Evolutionary conservation across 2,888 invertebrate genomes (phyloP).

Genomic region (Dione juno): DNA sequence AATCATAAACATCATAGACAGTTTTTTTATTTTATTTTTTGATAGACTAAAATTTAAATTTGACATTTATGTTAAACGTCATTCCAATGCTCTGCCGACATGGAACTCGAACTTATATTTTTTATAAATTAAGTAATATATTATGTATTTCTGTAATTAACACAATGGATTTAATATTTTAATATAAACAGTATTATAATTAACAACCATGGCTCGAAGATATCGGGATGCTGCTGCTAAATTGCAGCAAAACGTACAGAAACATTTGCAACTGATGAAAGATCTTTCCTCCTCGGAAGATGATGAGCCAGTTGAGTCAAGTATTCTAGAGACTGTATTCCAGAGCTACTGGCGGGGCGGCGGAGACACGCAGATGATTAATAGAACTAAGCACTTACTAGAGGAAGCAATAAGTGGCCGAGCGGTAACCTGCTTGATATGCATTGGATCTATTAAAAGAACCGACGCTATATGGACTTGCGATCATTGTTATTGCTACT

Average conservation of each 20-base stretch:
- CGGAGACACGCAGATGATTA: conserved; percentile 70
- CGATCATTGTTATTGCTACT: conserved; percentile 90
- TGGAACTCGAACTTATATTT: conserved; percentile 28
- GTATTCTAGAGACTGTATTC: conserved; percentile 70
- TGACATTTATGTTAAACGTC: conserved; percentile 28
- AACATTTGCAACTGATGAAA: conserved; percentile 73
- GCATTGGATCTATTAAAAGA: conserved; percentile 93
- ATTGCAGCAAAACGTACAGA: conserved; percentile 74
- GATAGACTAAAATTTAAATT: neutral
- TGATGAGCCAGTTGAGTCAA: conserved; percentile 71
- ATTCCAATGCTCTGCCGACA: conserved; percentile 31
- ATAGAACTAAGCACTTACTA: conserved; percentile 87
- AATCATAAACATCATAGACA: too few relatives aligned
- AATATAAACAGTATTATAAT: neutral
- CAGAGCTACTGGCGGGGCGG: conserved; percentile 72
- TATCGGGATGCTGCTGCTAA: conserved; percentile 77
- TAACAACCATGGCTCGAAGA: conserved; percentile 63
- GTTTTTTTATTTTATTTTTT: too few relatives aligned
- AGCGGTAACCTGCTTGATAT: conserved; percentile 93
- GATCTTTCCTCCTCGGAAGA: conserved; percentile 77
- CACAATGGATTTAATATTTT: conserved; percentile 1
- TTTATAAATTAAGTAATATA: neutral
- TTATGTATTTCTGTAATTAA: neutral
- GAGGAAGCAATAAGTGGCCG: conserved; percentile 92
- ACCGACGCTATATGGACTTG: conserved; percentile 95